A percentile compares a stretch with the other conserved stretches of the same genome.
These are phyloP conservation scores for Pinna nobilis DNA, from an alignment of 1,140 invertebrate genomes.

Conservation along the genomic window DNA sequence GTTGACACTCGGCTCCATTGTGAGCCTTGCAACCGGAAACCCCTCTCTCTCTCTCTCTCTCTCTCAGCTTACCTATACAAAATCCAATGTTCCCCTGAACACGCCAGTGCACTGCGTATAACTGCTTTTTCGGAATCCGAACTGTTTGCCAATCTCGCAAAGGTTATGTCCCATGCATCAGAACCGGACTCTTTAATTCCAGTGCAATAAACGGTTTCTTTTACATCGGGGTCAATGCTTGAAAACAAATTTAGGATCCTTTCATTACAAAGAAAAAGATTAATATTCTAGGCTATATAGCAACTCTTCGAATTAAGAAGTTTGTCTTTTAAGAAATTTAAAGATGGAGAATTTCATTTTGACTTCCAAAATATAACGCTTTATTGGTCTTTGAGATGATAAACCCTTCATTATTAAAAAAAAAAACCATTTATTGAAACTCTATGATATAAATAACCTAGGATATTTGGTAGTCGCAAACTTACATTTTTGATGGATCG, in stretches of 20 bases:
- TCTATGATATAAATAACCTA: not conserved
- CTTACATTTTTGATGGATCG: conserved; percentile 9
- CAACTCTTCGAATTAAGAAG: not conserved
- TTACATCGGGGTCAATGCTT: conserved; percentile 22
- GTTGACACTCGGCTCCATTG: too few relatives aligned
- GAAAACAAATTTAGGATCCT: not conserved
- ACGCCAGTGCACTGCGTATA: conserved; percentile 11
- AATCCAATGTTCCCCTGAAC: conserved; percentile 21
- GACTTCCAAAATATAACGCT: not conserved
- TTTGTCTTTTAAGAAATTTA: not conserved
- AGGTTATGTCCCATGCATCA: conserved; percentile 24
- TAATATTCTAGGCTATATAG: not conserved
- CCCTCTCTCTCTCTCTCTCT: too few relatives aligned
- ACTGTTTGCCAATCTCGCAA: conserved; percentile 2
- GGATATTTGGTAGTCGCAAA: not conserved
- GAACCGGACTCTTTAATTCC: conserved; percentile 1
- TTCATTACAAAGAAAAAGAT: not conserved
- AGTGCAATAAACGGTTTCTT: conserved; percentile 29
- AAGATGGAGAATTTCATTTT: not conserved
- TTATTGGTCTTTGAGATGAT: not conserved
- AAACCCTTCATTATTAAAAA: not conserved
- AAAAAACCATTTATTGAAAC: not conserved
- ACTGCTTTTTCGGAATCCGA: conserved; percentile 14
- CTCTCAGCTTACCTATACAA: conserved; percentile 8
- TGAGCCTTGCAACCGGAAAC: too few relatives aligned